These are phyloP conservation scores for Meiosimyza platycephala DNA, from an alignment of 2,888 invertebrate genomes.

Conservation along the genomic window DNA sequence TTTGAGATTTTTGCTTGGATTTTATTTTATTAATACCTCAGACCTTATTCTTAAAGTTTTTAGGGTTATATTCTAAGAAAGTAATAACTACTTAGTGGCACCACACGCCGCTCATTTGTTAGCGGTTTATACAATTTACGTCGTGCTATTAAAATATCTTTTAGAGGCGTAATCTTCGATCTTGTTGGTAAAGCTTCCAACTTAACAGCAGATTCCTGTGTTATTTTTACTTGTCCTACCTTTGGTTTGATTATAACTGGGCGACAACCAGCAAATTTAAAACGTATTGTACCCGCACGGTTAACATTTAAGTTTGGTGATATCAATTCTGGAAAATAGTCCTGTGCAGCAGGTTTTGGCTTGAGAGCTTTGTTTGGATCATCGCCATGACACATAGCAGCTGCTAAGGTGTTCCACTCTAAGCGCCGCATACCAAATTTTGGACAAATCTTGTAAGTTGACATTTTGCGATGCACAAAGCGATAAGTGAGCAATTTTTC, in stretches of 20 bases:
- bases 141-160: constrained; percentile 61
- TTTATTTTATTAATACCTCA: too few species aligned
- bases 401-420: constrained; percentile 59
- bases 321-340: constrained; percentile 55
- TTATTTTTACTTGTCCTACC: constrained; percentile 33
- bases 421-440: constrained; percentile 59
- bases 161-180: constrained; percentile 39
- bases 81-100: constrained; percentile 57
- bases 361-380: constrained; percentile 60
- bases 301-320: constrained; percentile 56
- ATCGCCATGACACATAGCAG: constrained; percentile 59
- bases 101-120: constrained; percentile 55
- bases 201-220: constrained; percentile 18
- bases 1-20: background rate
- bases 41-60: background rate
- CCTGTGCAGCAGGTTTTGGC: constrained; percentile 52
- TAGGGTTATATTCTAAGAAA: constrained; percentile 50
- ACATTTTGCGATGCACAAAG: constrained; percentile 47
- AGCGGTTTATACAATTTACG: constrained; percentile 63
- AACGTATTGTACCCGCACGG: constrained; percentile 61
- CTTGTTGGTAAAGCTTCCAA: background rate
- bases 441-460: constrained; percentile 57
- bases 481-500: constrained; percentile 54
- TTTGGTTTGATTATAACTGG: constrained; percentile 60
- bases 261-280: constrained; percentile 63